A percentile compares a stretch with the other conserved stretches of the same genome.
These are phyloP conservation scores for Drosophila littoralis DNA, from an alignment of 1,140 invertebrate species.

Conservation along the genomic window DNA sequence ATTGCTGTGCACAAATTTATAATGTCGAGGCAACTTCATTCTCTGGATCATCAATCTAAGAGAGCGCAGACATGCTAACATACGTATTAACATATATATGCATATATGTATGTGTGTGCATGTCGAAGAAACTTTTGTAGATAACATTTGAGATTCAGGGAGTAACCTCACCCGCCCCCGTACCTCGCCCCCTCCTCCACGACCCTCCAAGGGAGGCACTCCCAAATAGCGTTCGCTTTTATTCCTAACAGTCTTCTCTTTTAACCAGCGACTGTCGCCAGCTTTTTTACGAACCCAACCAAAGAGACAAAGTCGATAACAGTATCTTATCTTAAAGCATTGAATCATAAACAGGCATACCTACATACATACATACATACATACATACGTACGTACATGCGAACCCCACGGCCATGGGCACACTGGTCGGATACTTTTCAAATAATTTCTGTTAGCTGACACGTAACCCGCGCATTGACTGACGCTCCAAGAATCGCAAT, in stretches of 20 bases:
- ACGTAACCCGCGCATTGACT: not conserved
- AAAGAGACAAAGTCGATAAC: constrained; percentile 73
- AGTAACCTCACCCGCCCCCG: not conserved
- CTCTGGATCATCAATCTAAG: constrained; percentile 31
- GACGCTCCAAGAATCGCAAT: not conserved
- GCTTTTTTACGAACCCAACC: constrained; percentile 25
- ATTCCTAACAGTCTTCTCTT: constrained; percentile 40
- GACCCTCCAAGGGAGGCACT: not conserved
- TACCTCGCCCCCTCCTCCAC: not conserved
- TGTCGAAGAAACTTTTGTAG: constrained; percentile 10
- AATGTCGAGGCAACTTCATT: constrained; percentile 22
- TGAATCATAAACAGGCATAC: constrained; percentile 53
- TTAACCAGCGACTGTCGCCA: constrained; percentile 35
- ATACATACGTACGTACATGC: no score
- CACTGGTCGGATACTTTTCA: not conserved
- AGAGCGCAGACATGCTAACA: constrained; percentile 7
- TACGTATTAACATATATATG: constrained; percentile 3
- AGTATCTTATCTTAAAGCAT: constrained; percentile 74
- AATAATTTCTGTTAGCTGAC: not conserved
- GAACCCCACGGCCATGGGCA: constrained; percentile 5
- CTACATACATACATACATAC: constrained; percentile 4
- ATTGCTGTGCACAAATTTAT: constrained; percentile 11
- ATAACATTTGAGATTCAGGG: constrained; percentile 15
- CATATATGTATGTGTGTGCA: not conserved
- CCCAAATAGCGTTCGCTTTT: not conserved